These are phyloP conservation scores for Hyperopisus bebe DNA, from an alignment of 2,113 vertebrate species.

Conservation along the genomic window DNA sequence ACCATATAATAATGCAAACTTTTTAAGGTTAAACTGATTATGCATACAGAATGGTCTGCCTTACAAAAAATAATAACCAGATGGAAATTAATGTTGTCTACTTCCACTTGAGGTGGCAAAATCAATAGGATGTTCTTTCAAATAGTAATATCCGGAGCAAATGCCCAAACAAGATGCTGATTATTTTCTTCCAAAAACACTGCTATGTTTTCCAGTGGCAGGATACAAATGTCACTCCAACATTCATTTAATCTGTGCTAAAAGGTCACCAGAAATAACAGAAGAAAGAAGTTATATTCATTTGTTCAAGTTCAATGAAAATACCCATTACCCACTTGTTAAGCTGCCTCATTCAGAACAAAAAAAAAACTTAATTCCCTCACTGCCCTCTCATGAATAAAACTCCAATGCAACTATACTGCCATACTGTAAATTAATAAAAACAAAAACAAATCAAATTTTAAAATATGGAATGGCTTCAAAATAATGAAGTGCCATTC, in stretches of 20 bases:
- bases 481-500: slow-evolving; percentile 25
- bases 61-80: neutral
- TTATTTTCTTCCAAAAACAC: slow-evolving; percentile 17
- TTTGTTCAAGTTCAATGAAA: slow-evolving; percentile 32
- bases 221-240: slow-evolving; percentile 21
- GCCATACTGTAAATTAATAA: slow-evolving; percentile 19
- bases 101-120: neutral
- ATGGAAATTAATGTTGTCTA: neutral
- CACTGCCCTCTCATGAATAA: neutral
- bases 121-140: neutral
- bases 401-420: slow-evolving; percentile 1
- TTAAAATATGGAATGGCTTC: neutral
- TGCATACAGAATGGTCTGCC: neutral
- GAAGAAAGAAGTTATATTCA: slow-evolving; percentile 23
- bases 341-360: neutral
- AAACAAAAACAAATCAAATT: slow-evolving; percentile 22
- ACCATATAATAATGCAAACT: neutral
- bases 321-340: slow-evolving; percentile 15
- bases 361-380: slow-evolving; percentile 8
- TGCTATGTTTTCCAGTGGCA: slow-evolving; percentile 5
- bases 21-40: neutral
- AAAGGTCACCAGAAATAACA: slow-evolving; percentile 27
- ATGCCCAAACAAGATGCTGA: slow-evolving; percentile 11
- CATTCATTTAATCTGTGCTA: slow-evolving; percentile 15
- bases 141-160: slow-evolving; percentile 9